These are phyloP conservation scores for Parotocinclus haroldoi DNA, from an alignment of 2,797 vertebrate species.

Conservation along the genomic window DNA sequence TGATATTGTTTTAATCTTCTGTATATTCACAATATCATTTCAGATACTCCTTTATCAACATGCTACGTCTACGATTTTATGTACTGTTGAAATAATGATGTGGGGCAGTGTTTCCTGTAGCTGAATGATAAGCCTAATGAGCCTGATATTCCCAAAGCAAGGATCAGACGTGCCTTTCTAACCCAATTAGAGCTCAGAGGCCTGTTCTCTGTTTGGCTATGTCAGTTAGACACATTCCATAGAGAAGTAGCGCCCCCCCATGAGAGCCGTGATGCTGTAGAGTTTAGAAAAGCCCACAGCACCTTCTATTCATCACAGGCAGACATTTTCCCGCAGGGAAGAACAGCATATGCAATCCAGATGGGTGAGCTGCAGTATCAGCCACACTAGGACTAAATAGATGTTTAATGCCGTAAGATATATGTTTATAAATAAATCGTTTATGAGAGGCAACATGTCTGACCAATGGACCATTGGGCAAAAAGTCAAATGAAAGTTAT, in stretches of 20 bases:
- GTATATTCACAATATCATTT: too few species aligned
- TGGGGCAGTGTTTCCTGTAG: neutral
- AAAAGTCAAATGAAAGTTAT: too few species aligned
- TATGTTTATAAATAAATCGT: too few species aligned
- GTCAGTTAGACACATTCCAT: slow-evolving; percentile 11
- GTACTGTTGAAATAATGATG: neutral
- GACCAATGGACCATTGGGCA: too few species aligned
- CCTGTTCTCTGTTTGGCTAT: neutral
- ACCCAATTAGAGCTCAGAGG: slow-evolving; percentile 7
- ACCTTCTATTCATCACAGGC: neutral
- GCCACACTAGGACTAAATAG: too few species aligned
- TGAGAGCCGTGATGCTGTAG: neutral
- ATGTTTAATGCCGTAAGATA: too few species aligned
- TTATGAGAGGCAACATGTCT: too few species aligned
- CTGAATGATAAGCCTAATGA: neutral
- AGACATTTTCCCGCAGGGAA: slow-evolving; percentile 8
- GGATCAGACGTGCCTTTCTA: neutral
- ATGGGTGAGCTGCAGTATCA: too few species aligned
- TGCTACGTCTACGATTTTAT: too few species aligned
- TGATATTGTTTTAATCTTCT: too few species aligned
- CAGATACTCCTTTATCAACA: too few species aligned
- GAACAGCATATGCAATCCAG: slow-evolving; percentile 10
- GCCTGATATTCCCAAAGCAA: slow-evolving; percentile 4
- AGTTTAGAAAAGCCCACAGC: slow-evolving; percentile 1
- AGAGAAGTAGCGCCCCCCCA: neutral